Evolutionary conservation across 2,113 vertebrate species (phyloP), one percentile per base, ranked within the genome.

Genomic region (Petroica traversi): DNA sequence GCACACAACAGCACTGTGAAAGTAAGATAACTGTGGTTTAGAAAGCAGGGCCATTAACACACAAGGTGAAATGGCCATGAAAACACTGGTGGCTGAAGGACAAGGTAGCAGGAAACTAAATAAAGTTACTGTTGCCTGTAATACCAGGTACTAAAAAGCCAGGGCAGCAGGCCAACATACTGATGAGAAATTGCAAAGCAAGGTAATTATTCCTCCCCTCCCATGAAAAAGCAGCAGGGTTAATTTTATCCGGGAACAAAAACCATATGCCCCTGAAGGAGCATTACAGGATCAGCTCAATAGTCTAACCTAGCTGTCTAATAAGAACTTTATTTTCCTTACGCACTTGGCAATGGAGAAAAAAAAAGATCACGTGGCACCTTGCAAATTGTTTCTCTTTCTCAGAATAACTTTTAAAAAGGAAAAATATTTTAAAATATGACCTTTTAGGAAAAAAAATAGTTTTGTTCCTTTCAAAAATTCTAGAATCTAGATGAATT

Each of bases 211-310:
- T 93, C 76, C 84, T 91, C 84, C 61, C 26, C 59, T 78, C 48
- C 67, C 80, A 75, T 49, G 36, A 89, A 92, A 93, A 87, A 85
- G 49, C 55, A 63, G 24, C 63, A 49, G 80, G 72, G 72, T 84
- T 93, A 55, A 67, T 86, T 92, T 78, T 92, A 57, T 80, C 7
- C 79, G 77, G 48, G 61, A 95, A 87, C 48, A 87, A 87, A 94
- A 93, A 29, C 52, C 68, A 40, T 55, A 29, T 24, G 46, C 73
- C 28, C 72, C 5, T 73, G 68, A 71, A 84, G 52, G 26, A 93
- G 12, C 58, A 72, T 45, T 63, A 91, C 12, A 62, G 76, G 63
- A 92, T 77, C 52, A 91, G 68, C 36, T 91, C 55, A 84, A 33
- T 67, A 74, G 23, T 28, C 57, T 72, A 78, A 63, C 12, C 55